Evolutionary conservation across 2,113 vertebrate genomes (phyloP).

Genomic region (Chaenogobius annularis): DNA sequence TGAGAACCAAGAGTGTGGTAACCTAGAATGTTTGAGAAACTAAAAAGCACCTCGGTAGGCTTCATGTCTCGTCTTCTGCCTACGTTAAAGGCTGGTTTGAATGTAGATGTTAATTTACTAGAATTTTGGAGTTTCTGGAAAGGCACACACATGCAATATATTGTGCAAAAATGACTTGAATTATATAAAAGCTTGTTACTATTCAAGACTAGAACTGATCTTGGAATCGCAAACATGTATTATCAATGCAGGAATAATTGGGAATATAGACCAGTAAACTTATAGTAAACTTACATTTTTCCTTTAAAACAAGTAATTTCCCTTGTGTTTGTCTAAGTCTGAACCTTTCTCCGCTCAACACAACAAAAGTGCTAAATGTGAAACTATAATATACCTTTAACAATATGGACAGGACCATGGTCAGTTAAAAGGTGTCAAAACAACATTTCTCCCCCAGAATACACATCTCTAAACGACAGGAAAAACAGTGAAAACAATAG

Average conservation of each 20-base stretch:
- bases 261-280: no score
- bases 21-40: neutral
- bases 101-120: constrained; percentile 48
- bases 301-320: no score
- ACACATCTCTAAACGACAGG: neutral
- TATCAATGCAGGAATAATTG: no score
- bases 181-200: neutral
- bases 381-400: neutral
- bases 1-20: neutral
- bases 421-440: neutral
- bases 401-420: neutral
- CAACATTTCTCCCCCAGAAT: neutral
- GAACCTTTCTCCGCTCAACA: neutral
- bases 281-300: no score
- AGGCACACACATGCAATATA: neutral
- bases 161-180: constrained; percentile 22
- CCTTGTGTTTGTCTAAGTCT: neutral
- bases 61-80: constrained; percentile 43
- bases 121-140: constrained; percentile 25
- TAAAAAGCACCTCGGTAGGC: neutral
- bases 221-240: no score
- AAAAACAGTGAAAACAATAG: constrained; percentile 1
- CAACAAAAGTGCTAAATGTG: neutral
- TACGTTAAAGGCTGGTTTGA: constrained; percentile 12
- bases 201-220: no score